Base-by-base conservation (phyloP, 2,797 vertebrate genomes). In the Eulemur albifrons region DNA sequence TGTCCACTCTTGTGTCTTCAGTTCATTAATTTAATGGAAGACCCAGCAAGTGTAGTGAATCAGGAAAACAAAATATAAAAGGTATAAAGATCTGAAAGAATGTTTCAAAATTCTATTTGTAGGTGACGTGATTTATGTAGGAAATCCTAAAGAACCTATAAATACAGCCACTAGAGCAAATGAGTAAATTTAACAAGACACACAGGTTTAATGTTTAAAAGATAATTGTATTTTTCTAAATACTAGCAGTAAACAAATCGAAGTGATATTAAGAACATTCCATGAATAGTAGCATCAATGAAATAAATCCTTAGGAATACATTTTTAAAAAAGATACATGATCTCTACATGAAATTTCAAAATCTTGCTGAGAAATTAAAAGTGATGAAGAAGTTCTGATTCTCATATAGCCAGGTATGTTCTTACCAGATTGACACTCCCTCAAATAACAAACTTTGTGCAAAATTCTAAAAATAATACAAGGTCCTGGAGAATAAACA, bases 301-400 rank as follows among this genome's bases (percentile, higher is more conserved):
- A 88, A 88, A 32, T 32, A 65, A 88, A 85, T 76, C 75, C 32
- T 13, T 89, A 48, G 30, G 30, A 90, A 76, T 94, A 30, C 0
- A 50, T n/a, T 57, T 52, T 61, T 43, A 86, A 7, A n/a, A 76
- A 81, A 79, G 52, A 85, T 12, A 57, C 12, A 57, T 1, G 80
- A 57, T 91, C 48, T 73, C 35, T 61, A 35, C 18, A 21, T 50
- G 70, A 94, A 50, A 69, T 94, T 92, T 67, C 17, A 70, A 88
- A 90, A 79, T 54, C 35, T 90, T 82, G 11, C 76, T 69, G 45
- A 93, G 57, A 95, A 93, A 84, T 72, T 75, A 69, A 73, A 52
- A 40, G 45, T 67, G 80, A 50, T 17, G 38, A 94, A n/a, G 20
- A 65, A 81, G 30, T 77, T 90, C 14, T 79, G n/a, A 63, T 85